Evolutionary conservation across 1,140 invertebrate genomes (phyloP), one percentile per base, ranked within the genome.

Genomic region (Rhopalosiphum maidis): DNA sequence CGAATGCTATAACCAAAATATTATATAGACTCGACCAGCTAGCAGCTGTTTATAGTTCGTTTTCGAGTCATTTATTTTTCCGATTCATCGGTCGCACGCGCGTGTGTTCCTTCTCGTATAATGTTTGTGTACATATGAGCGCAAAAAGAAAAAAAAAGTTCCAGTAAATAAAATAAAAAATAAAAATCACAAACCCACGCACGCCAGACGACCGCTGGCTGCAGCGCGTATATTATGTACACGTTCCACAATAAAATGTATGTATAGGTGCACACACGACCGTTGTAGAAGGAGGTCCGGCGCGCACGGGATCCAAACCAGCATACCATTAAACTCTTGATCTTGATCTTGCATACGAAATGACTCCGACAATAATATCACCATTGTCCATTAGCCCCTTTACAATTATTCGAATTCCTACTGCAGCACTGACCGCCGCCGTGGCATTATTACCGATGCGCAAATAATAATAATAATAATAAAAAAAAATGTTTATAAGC

Each of bases 291-390:
- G 25, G 87, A 22, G 46, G 48, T 15, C 15, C 22, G 35, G 86
- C 7, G 46, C 7, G 23, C 55, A 60, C 89, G 90, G 43, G 30
- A 83, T 92, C 77, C 46, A 4, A 92, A 54, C 68, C 46, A 22
- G 91, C 91, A 93, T 93, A 93, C 91, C 82, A 93, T 93, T 93
- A 86, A 86, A 93, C 77, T 85, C 91, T 93, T 93, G 91, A 93
- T 93, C 91, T 93, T 93, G 91, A 93, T 93, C 91, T 93, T 86
- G 91, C 91, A 93, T 93, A 86, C 91, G 37, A 85, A 93, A 93
- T 86, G 77, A 93, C 91, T 93, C n/a, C 91, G 91, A 68, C 91
- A 93, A 93, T 93, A 93, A 93, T 93, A 93, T 93, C 48, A 68
- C 91, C 77, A 93, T 93, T 93, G 91, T 93, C 91, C 68, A 83